These are phyloP conservation scores for Eunapius fragilis DNA, from an alignment of 37 sponge, comb jelly and placozoan genomes.

Conservation along the genomic window DNA sequence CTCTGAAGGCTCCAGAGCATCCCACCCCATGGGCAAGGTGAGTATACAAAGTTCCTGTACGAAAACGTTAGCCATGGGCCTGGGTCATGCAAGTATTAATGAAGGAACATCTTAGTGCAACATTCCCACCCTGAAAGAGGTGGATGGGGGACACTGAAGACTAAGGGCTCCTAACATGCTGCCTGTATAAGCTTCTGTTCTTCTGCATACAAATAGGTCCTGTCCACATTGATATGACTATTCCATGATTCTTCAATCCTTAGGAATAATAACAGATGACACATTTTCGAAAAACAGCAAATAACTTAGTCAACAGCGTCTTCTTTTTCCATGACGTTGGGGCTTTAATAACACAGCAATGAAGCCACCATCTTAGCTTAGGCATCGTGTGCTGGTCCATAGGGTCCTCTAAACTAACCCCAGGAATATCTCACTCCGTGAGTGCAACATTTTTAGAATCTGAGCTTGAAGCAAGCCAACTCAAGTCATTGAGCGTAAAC, in stretches of 20 bases:
- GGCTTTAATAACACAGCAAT: conserved; percentile 1
- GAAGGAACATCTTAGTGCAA: background rate
- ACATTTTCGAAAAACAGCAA: too few relatives aligned
- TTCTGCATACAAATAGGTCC: conserved; percentile 5
- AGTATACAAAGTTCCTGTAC: conserved; percentile 11
- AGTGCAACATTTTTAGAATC: too few relatives aligned
- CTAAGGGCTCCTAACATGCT: background rate
- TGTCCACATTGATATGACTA: background rate
- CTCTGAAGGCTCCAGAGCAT: too few relatives aligned
- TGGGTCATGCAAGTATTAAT: background rate
- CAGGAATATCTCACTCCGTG: conserved; percentile 1
- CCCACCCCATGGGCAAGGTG: conserved; percentile 15
- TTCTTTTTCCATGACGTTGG: conserved; percentile 5
- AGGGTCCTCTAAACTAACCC: background rate
- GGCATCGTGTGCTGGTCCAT: background rate
- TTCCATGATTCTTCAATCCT: background rate
- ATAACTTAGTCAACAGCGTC: too few relatives aligned
- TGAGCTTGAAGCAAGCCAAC: too few relatives aligned
- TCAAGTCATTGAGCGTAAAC: too few relatives aligned
- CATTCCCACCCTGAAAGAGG: too few relatives aligned
- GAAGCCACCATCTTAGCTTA: conserved; percentile 11
- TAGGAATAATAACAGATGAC: too few relatives aligned
- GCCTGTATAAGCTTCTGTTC: background rate
- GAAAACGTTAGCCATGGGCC: background rate
- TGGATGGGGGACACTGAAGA: too few relatives aligned